Conservation (phyloP, 2,888 invertebrate species). For the Noctua fimbriata region DNA sequence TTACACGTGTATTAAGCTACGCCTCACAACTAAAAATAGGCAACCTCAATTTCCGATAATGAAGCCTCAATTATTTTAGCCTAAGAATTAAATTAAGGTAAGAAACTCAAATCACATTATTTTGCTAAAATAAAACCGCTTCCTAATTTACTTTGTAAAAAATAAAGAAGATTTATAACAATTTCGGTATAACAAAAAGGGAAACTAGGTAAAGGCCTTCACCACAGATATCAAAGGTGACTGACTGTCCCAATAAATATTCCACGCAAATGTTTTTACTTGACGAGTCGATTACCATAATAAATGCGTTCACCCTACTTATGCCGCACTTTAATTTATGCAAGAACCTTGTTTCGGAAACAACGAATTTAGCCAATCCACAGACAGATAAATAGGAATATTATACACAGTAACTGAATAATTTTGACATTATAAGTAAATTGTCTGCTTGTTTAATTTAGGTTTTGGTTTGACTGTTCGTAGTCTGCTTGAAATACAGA, state of each 20-base stretch:
- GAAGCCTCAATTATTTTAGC: not conserved
- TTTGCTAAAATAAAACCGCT: not conserved
- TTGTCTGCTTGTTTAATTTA: slow-evolving; percentile 20
- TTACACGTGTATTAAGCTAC: not conserved
- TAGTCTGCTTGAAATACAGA: not conserved
- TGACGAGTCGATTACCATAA: slow-evolving; percentile 60
- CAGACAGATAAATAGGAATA: slow-evolving; percentile 57
- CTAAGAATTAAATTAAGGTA: not conserved
- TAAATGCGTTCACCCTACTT: slow-evolving; percentile 62
- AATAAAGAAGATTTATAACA: not conserved
- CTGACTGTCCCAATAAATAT: slow-evolving; percentile 52
- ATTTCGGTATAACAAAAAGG: not conserved
- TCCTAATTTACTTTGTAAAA: not conserved
- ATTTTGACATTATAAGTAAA: slow-evolving; percentile 50
- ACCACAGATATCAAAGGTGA: slow-evolving; percentile 34
- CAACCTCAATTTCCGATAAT: not conserved
- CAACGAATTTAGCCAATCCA: slow-evolving; percentile 60
- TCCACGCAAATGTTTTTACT: slow-evolving; percentile 53
- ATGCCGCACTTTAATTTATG: slow-evolving; percentile 62
- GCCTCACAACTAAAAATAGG: not conserved
- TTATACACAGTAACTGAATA: slow-evolving; percentile 62
- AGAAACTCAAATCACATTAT: not conserved
- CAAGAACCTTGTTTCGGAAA: slow-evolving; percentile 60
- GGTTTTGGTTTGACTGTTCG: not conserved
- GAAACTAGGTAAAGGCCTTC: slow-evolving; percentile 36